A percentile compares a stretch with the other conserved stretches of the same genome.
These are phyloP conservation scores for Rhopalosiphum maidis DNA, from an alignment of 1,140 invertebrate genomes.

Conservation along the genomic window DNA sequence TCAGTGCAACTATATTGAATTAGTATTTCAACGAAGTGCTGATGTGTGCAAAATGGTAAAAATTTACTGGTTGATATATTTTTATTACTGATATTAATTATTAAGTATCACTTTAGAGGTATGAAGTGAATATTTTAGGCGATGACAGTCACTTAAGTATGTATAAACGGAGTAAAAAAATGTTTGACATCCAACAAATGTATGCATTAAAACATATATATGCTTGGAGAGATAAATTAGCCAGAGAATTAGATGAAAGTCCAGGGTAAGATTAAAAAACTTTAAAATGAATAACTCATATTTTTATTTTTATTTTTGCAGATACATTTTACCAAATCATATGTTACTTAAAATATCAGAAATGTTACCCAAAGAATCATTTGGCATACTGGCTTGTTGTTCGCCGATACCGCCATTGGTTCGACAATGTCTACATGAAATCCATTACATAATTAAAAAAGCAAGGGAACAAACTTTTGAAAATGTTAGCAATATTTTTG, in stretches of 20 bases:
- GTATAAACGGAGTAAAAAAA: conserved; percentile 78
- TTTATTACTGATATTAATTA: neutral
- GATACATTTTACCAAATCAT: conserved; percentile 93
- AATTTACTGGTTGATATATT: neutral
- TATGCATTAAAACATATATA: conserved; percentile 83
- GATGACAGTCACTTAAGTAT: conserved; percentile 78
- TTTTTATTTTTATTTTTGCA: conserved; percentile 62
- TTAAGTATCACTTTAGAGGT: conserved; percentile 68
- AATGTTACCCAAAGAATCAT: conserved; percentile 88
- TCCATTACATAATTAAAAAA: conserved; percentile 80
- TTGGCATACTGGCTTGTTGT: conserved; percentile 92
- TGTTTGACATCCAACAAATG: conserved; percentile 87
- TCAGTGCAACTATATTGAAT: conserved; percentile 72
- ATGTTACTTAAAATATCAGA: conserved; percentile 93
- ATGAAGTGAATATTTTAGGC: conserved; percentile 78
- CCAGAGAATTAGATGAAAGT: conserved; percentile 91
- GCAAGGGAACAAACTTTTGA: conserved; percentile 77
- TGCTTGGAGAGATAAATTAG: conserved; percentile 86
- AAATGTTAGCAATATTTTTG: conserved; percentile 65
- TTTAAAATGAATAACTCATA: neutral
- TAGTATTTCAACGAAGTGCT: conserved; percentile 75
- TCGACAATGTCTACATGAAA: conserved; percentile 73
- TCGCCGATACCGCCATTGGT: conserved; percentile 91
- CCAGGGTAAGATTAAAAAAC: conserved; percentile 66
- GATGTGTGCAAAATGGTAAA: conserved; percentile 73